phyloP scores from a whole-genome alignment of 1,140 invertebrate genomes.

The Triops cancriformis region DNA sequence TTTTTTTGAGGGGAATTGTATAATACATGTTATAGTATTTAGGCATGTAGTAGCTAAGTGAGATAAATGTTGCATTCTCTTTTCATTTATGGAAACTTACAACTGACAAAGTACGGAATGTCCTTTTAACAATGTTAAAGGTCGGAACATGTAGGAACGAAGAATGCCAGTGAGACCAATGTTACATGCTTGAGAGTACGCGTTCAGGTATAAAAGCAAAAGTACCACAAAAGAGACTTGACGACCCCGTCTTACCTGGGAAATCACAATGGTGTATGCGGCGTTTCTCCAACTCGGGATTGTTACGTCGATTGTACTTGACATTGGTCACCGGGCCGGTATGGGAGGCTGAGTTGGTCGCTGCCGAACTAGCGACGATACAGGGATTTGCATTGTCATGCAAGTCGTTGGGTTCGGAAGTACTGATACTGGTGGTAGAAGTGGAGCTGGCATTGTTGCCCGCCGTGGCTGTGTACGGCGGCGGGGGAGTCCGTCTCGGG shows the following conservation, averaged over 20 bases:
- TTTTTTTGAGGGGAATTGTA: no score
- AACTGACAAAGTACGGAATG: no score
- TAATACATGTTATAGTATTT: no score
- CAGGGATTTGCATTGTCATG: constrained; percentile 30
- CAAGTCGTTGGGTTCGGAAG: constrained; percentile 35
- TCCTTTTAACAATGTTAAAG: no score
- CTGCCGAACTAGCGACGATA: neutral
- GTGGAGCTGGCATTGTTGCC: constrained; percentile 37
- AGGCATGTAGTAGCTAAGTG: no score
- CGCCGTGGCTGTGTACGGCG: constrained; percentile 35
- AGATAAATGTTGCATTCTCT: no score
- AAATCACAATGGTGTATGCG: constrained; percentile 92
- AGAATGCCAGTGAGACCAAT: no score
- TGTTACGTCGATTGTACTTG: constrained; percentile 86
- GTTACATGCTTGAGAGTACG: no score
- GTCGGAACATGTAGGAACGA: no score
- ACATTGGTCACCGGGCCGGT: constrained; percentile 37
- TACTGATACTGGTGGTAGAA: constrained; percentile 36
- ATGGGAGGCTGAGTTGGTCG: constrained; percentile 35
- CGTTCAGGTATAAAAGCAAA: neutral
- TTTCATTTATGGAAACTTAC: neutral
- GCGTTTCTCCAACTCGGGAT: constrained; percentile 89
- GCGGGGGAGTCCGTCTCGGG: constrained; percentile 23
- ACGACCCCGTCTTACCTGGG: constrained; percentile 58
- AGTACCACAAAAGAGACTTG: neutral